These are phyloP conservation scores for Lochmaea crataegi DNA, from an alignment of 2,888 invertebrate species.

Conservation along the genomic window DNA sequence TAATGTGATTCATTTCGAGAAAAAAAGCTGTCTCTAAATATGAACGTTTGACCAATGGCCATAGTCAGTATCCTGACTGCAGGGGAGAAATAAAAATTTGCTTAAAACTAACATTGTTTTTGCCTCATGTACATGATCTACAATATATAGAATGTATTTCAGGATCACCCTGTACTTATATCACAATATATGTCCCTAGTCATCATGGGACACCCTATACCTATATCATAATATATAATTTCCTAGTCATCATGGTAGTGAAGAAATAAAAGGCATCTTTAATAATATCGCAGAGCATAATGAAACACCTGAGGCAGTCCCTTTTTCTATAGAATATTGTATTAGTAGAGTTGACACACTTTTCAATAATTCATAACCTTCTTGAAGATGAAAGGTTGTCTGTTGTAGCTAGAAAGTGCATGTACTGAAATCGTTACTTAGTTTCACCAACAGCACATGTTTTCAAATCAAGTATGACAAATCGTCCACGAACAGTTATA, in stretches of 20 bases:
- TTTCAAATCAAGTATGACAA: neutral
- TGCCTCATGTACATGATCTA: too few relatives aligned
- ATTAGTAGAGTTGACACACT: slow-evolving; percentile 1
- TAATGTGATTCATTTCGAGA: too few relatives aligned
- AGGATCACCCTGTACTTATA: neutral
- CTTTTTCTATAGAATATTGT: neutral
- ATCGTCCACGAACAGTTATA: slow-evolving; percentile 18
- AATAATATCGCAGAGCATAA: neutral
- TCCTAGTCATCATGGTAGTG: neutral
- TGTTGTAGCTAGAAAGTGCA: neutral
- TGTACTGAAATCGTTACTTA: neutral
- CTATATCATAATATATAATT: neutral
- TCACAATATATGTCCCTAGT: neutral
- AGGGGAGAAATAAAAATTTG: too few relatives aligned
- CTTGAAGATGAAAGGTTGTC: neutral
- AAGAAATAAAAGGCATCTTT: neutral
- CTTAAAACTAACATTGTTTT: too few relatives aligned
- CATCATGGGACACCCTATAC: too few relatives aligned
- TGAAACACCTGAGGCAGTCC: slow-evolving; percentile 3
- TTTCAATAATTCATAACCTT: neutral
- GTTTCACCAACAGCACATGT: neutral
- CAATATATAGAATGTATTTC: too few relatives aligned
- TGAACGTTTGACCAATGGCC: too few relatives aligned
- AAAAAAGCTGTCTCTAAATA: too few relatives aligned
- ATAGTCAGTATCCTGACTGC: too few relatives aligned